Evolutionary conservation across 2,888 invertebrate species (phyloP).

Genomic region (Megalurothrips usitatus): DNA sequence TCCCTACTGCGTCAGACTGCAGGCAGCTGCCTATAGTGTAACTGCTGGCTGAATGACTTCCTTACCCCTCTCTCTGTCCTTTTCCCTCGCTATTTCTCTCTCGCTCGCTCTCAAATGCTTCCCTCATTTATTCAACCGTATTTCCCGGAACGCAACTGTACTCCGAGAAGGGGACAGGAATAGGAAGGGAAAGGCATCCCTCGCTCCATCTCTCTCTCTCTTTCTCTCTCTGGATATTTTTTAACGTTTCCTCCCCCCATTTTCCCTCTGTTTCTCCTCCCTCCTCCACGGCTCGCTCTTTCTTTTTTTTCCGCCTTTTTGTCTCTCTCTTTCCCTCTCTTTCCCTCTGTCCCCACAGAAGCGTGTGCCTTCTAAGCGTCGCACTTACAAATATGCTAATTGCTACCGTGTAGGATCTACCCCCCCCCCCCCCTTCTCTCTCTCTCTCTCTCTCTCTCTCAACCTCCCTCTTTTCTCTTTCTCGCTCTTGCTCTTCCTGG

Average conservation of each 20-base stretch:
- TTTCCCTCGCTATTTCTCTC: background rate
- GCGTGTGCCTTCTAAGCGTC: background rate
- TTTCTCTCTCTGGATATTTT: background rate
- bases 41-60: no score
- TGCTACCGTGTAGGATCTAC: background rate
- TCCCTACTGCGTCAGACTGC: no score
- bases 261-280: background rate
- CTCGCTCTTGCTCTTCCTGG: no score
- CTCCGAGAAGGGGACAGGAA: no score
- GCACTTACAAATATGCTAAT: slow-evolving; percentile 22
- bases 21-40: no score
- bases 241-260: background rate
- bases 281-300: background rate
- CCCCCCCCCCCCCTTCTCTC: background rate
- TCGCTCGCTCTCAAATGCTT: background rate
- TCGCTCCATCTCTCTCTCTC: background rate
- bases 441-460: background rate
- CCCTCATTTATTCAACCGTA: slow-evolving; percentile 17
- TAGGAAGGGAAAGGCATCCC: no score
- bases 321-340: background rate
- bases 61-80: background rate
- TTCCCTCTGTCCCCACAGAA: background rate
- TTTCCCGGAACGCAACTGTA: background rate
- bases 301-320: background rate
- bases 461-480: background rate